Base-by-base conservation (phyloP, 2,797 vertebrate genomes). In the Odontamblyopus lacepedii region DNA sequence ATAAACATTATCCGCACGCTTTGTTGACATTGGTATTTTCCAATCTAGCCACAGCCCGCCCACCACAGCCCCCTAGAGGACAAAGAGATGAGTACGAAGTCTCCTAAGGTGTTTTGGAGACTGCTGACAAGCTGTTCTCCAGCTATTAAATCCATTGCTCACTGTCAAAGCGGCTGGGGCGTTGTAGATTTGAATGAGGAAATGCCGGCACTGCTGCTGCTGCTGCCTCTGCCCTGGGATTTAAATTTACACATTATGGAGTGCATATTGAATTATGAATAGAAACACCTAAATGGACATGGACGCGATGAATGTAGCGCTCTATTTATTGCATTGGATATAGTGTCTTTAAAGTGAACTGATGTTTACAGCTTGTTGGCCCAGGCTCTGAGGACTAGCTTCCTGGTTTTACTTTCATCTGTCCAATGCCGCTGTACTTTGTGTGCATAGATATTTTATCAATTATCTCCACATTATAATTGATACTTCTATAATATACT, bases 131-230 rank as follows among this genome's bases (percentile, higher is more conserved):
- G 88, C 89, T 86, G 85, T 91, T 93, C 87, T 88, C 74, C 76
- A 84, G 84, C 89, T 92, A 93, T 92, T 93, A 91, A 90, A 94
- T 91, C 88, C 89, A 93, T 93, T 92, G 87, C 87, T 93, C 91
- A 91, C 87, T 92, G 92, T 94, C 92, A 92, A 81, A 83, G 78
- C 66, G 79, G 87, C 80, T 67, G 72, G 74, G 84, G 77, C 78
- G 64, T 79, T 83, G 88, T 80, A 80, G 64, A 90, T 91, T 88
- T 89, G 87, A 90, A 92, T 91, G 88, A 87, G 79, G 75, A 85
- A 85, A 78, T 83, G 85, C 68, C 75, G 63, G 72, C 64, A 83
- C 79, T 83, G 84, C 78, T 83, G 44, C 78, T 83, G 44, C 79
- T 78, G 60, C 76, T 59, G 57, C 57, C 57, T 60, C 79, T 81